Evolutionary conservation across 2,113 vertebrate species (phyloP).

Genomic region (Ceyx cyanopectus): DNA sequence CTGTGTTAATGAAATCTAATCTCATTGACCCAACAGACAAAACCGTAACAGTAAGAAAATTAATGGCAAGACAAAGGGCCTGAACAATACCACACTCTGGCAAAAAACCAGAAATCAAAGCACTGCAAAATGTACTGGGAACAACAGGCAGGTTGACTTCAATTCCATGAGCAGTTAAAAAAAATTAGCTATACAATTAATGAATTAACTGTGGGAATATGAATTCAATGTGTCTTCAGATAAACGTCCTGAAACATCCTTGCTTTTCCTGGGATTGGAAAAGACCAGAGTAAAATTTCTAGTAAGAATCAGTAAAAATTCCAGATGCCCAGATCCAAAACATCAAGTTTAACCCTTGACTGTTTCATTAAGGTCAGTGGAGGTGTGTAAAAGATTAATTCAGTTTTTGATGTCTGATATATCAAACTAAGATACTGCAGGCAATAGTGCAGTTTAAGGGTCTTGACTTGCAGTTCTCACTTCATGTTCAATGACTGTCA

Average conservation of each 20-base stretch:
- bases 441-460: neutral
- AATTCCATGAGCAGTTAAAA: neutral
- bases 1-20: conserved; percentile 62
- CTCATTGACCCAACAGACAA: conserved; percentile 45
- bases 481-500: neutral
- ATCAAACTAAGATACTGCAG: neutral
- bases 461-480: neutral
- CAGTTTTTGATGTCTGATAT: neutral
- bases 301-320: neutral
- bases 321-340: neutral
- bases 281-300: neutral
- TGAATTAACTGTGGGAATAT: neutral
- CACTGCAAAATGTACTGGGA: neutral
- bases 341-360: neutral
- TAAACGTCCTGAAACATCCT: neutral
- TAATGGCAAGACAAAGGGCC: conserved; percentile 45
- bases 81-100: conserved; percentile 25
- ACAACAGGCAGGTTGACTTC: neutral
- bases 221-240: neutral
- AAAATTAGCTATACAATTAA: neutral
- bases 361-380: neutral
- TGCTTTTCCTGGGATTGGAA: neutral
- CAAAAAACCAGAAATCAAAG: neutral
- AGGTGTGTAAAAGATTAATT: neutral
- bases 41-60: conserved; percentile 21